Evolutionary conservation across 2,797 vertebrate genomes (phyloP), one percentile per base, ranked within the genome.

Genomic region (Salarias fasciatus): DNA sequence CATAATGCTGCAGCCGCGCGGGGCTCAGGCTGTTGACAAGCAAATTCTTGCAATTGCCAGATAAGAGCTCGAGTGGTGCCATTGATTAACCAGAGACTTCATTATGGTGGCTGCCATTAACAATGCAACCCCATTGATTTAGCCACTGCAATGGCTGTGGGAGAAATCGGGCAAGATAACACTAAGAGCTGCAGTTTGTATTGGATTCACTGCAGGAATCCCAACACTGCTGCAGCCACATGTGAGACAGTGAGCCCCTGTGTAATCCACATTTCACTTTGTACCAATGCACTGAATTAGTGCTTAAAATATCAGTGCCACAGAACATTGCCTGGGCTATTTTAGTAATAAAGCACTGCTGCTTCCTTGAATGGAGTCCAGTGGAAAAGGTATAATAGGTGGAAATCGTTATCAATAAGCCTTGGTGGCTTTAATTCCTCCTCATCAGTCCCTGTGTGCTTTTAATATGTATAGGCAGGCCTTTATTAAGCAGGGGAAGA

Each of bases 1-100:
- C 67, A 57, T 55, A 78, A 72, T 80, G 60, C 77, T 69, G 57
- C 60, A 51, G 53, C 48, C 6, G 35, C 55, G 55, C 77, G 67
- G 67, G 57, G 63, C 69, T 59, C 56, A 56, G 49, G 43, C 75
- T 88, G 87, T 86, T 86, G 84, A 89, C 88, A 82, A 80, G 79
- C 62, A 76, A 86, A 87, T 82, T 79, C 85, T 84, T 81, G 73
- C 75, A 87, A 77, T 75, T 82, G 76, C 75, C 82, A 86, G 86
- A 90, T 86, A 87, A 89, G 83, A 80, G 76, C 77, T 82, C 35
- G 78, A 90, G 85, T 82, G 80, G 83, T 82, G 86, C 80, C 79
- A 90, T 89, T 88, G 88, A 92, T 90, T 90, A 85, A 89, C 85
- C 78, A 69, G 76, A 75, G 81, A 89, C 89, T 90, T 90, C 83